Evolutionary conservation across 2,888 invertebrate species (phyloP), one percentile per base, ranked within the genome.

Genomic region (Morpho achilles): DNA sequence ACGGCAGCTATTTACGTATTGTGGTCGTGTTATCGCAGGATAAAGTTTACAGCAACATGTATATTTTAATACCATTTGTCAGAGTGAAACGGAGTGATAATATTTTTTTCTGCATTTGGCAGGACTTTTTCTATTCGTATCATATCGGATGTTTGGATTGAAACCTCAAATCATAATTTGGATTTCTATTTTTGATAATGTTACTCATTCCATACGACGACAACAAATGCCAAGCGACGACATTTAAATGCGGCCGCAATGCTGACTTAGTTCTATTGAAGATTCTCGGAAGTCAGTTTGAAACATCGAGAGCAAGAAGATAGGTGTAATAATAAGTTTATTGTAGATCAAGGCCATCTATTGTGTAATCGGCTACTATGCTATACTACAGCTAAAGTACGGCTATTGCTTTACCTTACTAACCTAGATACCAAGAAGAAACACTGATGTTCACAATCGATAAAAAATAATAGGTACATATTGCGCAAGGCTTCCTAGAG

Each of bases 21-120:
- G 74, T 72, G 71, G 74, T 73, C 75, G 74, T 78, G 79, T 89
- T 86, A 88, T 89, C 88, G 84, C 82, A 85, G 87, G 88, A 87
- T 83, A 85, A 86, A 71, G 75, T 82, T 83, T 78, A 82, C 79
- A 76, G 80, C 82, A 80, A 82, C 79, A 79, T 83, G 82, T 87
- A 87, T 87, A 86, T 84, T 84, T 82, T 79, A 76, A 74, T 73
- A 80, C 77, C 83, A 78, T 84, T 80, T 82, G 82, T 80, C 79
- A 77, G 82, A 85, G 74, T 81, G 84, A 82, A 86, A 83, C 78
- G 83, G 80, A 79, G 75, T 77, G 79, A 82, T 77, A 75, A 74
- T 71, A 68, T 80, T 84, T 84, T 71, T 85, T 87, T 86, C 48
- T 84, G 76, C 78, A 80, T 86, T 87, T 86, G 76, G 84, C 85